These are phyloP conservation scores for Pelvicachromis taeniatus DNA, from an alignment of 2,113 vertebrate genomes.

Conservation along the genomic window DNA sequence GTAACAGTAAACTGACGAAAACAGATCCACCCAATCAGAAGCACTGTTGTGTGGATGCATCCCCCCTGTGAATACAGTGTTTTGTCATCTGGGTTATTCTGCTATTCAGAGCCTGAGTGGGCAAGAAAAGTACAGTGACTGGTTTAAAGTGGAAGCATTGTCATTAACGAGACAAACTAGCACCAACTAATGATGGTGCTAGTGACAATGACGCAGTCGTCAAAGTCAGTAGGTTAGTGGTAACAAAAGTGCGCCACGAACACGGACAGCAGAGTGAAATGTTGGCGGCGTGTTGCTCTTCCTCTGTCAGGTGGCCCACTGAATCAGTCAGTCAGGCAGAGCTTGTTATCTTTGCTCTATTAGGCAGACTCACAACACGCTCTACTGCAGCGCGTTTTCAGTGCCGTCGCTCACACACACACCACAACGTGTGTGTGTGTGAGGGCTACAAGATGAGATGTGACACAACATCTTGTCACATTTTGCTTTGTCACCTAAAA, in stretches of 20 bases:
- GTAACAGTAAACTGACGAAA: neutral
- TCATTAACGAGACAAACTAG: neutral
- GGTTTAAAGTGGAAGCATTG: neutral
- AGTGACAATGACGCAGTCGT: neutral
- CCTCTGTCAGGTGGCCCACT: neutral
- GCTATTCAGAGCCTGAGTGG: neutral
- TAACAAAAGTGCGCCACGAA: neutral
- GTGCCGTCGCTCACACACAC: neutral
- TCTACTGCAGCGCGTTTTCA: neutral
- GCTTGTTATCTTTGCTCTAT: conserved; percentile 40
- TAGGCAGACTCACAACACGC: conserved; percentile 11
- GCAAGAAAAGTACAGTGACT: neutral
- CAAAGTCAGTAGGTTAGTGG: neutral
- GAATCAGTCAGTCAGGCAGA: conserved; percentile 4
- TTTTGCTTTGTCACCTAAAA: neutral
- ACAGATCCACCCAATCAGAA: neutral
- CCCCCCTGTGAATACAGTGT: neutral
- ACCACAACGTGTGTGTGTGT: neutral
- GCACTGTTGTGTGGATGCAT: neutral
- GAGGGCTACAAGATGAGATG: neutral
- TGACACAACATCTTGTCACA: conserved; percentile 3
- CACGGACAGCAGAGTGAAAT: neutral
- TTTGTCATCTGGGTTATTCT: neutral
- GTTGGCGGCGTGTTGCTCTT: neutral
- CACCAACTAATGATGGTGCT: neutral